Evolutionary conservation across 2,797 vertebrate species (phyloP).

Genomic region (Sardinella longiceps): DNA sequence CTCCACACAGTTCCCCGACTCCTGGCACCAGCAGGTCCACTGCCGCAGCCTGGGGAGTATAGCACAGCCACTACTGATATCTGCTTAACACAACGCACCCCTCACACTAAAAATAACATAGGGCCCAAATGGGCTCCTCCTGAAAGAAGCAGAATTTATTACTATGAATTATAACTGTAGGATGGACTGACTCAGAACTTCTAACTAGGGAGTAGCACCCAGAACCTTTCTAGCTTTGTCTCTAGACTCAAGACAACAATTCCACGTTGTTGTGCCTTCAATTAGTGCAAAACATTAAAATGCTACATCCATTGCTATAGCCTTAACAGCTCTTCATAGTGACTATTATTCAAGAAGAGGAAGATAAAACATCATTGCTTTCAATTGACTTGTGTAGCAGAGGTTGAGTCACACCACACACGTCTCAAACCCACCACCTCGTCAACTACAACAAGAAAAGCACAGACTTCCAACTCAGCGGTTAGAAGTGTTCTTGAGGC

Average conservation of each 20-base stretch:
- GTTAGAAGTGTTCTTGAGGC: no score
- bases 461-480: no score
- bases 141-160: neutral
- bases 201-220: neutral
- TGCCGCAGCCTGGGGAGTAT: conserved; percentile 84
- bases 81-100: neutral
- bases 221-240: no score
- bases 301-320: neutral
- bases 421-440: no score
- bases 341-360: neutral
- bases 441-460: no score
- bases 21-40: conserved; percentile 94
- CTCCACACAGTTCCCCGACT: conserved; percentile 94
- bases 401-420: no score
- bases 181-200: neutral
- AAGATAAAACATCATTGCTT: neutral
- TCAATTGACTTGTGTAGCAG: neutral
- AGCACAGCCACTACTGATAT: neutral
- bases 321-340: neutral
- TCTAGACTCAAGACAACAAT: no score
- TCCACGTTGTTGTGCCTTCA: neutral
- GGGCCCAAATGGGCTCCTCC: neutral
- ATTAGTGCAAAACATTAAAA: neutral
- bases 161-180: neutral
- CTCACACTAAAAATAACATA: neutral